phyloP scores from a whole-genome alignment of 1,140 invertebrate genomes.

The Acyrthosiphon pisum region DNA sequence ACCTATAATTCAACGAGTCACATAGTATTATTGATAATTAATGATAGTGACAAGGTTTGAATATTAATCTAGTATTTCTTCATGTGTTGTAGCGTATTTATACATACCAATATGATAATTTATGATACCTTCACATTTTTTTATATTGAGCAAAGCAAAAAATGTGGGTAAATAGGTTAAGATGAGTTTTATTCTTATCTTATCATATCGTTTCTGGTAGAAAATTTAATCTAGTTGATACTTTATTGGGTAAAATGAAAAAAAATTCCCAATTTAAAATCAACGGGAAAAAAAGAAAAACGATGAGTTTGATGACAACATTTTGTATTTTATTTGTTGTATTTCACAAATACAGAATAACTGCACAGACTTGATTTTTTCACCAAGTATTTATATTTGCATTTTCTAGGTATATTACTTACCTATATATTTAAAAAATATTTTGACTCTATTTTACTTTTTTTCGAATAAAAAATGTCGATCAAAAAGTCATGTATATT shows the following conservation, averaged over 20 bases:
- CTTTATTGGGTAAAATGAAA: neutral
- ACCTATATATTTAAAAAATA: no score
- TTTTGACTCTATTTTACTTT: no score
- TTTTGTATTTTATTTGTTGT: no score
- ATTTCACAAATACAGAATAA: no score
- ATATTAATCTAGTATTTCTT: constrained; percentile 1
- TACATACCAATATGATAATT: neutral
- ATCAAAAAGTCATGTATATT: no score
- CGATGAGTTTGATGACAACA: no score
- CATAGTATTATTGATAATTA: neutral
- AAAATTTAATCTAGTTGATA: no score
- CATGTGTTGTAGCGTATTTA: neutral
- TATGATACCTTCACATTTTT: neutral
- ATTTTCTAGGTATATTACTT: neutral
- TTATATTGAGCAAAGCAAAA: neutral
- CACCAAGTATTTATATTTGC: neutral
- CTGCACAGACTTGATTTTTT: no score
- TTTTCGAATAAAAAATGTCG: no score
- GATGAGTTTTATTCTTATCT: neutral
- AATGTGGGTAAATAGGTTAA: neutral
- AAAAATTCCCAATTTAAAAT: neutral
- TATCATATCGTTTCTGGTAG: no score
- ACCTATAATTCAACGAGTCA: neutral
- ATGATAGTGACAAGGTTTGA: constrained; percentile 1
- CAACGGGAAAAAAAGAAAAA: neutral